Conservation (phyloP, 2,797 vertebrate genomes). For the Karalla daura region DNA sequence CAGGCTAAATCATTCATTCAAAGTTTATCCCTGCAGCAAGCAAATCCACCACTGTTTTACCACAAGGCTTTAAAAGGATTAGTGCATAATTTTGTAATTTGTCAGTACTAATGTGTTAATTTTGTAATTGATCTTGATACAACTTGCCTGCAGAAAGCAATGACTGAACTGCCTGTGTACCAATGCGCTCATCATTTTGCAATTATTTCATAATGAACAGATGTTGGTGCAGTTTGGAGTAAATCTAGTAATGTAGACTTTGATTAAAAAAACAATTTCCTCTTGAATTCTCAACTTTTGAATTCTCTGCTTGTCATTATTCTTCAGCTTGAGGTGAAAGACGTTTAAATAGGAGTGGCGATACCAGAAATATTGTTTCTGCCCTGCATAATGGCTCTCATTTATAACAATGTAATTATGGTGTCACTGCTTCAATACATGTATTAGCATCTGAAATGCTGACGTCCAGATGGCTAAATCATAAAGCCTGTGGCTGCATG, state of each 20-base stretch:
- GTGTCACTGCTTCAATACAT: conserved; percentile 16
- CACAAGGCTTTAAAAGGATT: conserved; percentile 65
- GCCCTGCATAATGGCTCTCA: conserved; percentile 14
- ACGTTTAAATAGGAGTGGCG: conserved; percentile 28
- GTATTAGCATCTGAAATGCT: conserved; percentile 21
- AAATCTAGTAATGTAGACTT: conserved; percentile 6
- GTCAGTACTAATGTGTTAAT: conserved; percentile 58
- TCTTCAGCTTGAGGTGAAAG: neutral
- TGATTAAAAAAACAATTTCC: conserved; percentile 12
- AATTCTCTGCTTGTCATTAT: neutral
- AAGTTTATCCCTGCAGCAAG: conserved; percentile 54
- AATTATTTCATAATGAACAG: conserved; percentile 26
- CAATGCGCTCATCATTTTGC: conserved; percentile 31
- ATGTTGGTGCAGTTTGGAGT: conserved; percentile 19
- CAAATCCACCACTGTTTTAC: conserved; percentile 52
- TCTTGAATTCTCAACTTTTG: too few species aligned
- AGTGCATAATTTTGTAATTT: conserved; percentile 61
- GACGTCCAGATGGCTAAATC: conserved; percentile 14
- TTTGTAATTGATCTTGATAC: conserved; percentile 71
- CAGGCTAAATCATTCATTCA: conserved; percentile 38
- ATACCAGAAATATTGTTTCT: conserved; percentile 9
- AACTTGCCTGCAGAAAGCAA: conserved; percentile 61
- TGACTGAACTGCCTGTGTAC: conserved; percentile 45
- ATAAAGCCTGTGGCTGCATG: neutral
- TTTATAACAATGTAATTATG: conserved; percentile 3